Evolutionary conservation across 2,797 vertebrate species (phyloP).

Genomic region (Coregonus ussuriensis): DNA sequence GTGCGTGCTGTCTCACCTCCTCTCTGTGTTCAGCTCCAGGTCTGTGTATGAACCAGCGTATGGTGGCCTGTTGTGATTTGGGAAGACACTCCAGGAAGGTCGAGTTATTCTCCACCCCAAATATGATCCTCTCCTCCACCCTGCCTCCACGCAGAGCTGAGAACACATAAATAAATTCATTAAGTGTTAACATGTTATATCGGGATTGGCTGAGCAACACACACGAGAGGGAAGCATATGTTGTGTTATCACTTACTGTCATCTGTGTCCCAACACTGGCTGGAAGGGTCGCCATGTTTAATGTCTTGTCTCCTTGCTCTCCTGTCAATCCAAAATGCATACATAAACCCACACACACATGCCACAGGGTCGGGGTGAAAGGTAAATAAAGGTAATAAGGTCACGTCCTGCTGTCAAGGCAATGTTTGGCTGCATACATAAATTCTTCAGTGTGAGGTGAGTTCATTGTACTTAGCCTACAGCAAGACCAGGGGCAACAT

Average conservation of each 20-base stretch:
- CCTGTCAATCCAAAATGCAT: slow-evolving; percentile 68
- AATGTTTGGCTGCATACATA: too few relatives aligned
- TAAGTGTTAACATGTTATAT: neutral
- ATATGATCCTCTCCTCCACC: slow-evolving; percentile 92
- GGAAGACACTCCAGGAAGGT: slow-evolving; percentile 97
- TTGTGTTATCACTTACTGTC: slow-evolving; percentile 80
- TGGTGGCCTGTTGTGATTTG: slow-evolving; percentile 92
- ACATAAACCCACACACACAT: slow-evolving; percentile 10
- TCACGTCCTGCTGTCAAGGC: slow-evolving; percentile 11
- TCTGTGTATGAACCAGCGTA: slow-evolving; percentile 76
- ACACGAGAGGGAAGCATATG: neutral
- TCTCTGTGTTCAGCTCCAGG: slow-evolving; percentile 78
- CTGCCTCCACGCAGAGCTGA: slow-evolving; percentile 79
- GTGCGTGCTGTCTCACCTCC: slow-evolving; percentile 80
- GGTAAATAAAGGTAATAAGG: slow-evolving; percentile 1
- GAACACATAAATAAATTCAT: neutral
- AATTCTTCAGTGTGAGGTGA: too few relatives aligned
- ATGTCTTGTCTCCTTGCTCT: slow-evolving; percentile 96
- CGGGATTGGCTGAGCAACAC: neutral
- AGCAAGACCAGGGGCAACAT: too few relatives aligned
- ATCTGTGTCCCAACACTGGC: slow-evolving; percentile 93
- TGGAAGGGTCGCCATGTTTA: slow-evolving; percentile 93
- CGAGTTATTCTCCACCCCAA: slow-evolving; percentile 94
- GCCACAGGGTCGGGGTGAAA: slow-evolving; percentile 1
- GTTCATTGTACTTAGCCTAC: too few relatives aligned